These are phyloP conservation scores for Yponomeuta malinellus DNA, from an alignment of 2,888 invertebrate species.

Conservation along the genomic window DNA sequence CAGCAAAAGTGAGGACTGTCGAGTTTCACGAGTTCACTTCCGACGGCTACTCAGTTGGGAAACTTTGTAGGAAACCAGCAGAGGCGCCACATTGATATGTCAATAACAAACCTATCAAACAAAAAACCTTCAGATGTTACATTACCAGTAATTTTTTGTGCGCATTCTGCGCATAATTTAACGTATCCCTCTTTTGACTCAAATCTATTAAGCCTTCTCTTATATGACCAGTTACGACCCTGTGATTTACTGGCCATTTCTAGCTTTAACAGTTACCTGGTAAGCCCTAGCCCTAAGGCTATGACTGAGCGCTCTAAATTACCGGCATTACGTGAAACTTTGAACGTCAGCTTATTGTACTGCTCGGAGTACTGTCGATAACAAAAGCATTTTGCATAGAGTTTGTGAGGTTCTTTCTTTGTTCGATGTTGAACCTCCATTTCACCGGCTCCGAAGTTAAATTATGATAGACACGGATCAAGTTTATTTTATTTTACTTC, in stretches of 20 bases:
- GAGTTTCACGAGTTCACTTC: no score
- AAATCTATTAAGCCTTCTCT: constrained; percentile 7
- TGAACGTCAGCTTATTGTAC: constrained; percentile 50
- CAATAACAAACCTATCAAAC: not conserved
- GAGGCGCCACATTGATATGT: no score
- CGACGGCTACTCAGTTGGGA: no score
- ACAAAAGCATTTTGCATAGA: not conserved
- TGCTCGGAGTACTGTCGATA: not conserved
- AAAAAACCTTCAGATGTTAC: not conserved
- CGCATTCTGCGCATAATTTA: not conserved
- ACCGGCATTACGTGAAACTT: constrained; percentile 51
- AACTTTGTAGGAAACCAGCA: no score
- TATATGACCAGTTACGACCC: constrained; percentile 2
- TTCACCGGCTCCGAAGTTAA: no score
- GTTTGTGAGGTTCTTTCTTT: not conserved
- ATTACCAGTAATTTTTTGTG: not conserved
- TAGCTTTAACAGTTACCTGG: not conserved
- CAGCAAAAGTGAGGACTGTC: no score
- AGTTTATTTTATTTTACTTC: no score
- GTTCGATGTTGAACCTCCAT: no score
- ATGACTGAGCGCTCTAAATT: constrained; percentile 34
- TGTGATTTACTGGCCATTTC: constrained; percentile 12
- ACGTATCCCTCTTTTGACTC: not conserved
- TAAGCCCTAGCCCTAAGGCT: constrained; percentile 3
- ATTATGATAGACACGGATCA: no score